Percentiles rank a stretch among this genome's conserved stretches.
Evolutionary conservation across 2,797 vertebrate species (phyloP).

Genomic region (Darevskia mixta): DNA sequence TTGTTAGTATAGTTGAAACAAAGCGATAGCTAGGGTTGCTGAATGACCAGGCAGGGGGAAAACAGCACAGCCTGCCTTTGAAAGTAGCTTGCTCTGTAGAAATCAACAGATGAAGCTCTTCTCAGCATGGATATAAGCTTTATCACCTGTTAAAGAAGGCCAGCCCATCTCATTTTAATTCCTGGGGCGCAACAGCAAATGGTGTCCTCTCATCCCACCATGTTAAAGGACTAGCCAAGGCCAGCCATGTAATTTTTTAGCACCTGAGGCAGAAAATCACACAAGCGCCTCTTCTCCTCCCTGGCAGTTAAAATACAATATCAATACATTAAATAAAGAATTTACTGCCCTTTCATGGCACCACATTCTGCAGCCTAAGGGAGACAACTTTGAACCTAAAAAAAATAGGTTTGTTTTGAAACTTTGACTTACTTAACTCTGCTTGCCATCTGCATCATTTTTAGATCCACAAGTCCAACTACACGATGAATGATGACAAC

Average conservation of each 20-base stretch:
- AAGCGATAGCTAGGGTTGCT: not conserved
- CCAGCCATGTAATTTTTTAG: no score
- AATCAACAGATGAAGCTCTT: not conserved
- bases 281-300: no score
- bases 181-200: no score
- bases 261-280: no score
- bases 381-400: not conserved
- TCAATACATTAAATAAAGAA: no score
- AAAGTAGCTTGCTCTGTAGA: not conserved
- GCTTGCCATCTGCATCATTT: conserved; percentile 29
- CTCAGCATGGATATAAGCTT: not conserved
- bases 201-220: no score
- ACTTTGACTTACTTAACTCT: not conserved
- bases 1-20: not conserved
- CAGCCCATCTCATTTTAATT: not conserved
- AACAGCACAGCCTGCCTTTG: not conserved
- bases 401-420: not conserved
- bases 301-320: no score
- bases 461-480: conserved; percentile 88
- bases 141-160: not conserved
- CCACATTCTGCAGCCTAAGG: no score
- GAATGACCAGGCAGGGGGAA: no score
- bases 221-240: no score
- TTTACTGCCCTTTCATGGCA: no score
- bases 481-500: conserved; percentile 92